phyloP scores from a whole-genome alignment of 2,888 invertebrate genomes.

The Ennomos quercinarius region DNA sequence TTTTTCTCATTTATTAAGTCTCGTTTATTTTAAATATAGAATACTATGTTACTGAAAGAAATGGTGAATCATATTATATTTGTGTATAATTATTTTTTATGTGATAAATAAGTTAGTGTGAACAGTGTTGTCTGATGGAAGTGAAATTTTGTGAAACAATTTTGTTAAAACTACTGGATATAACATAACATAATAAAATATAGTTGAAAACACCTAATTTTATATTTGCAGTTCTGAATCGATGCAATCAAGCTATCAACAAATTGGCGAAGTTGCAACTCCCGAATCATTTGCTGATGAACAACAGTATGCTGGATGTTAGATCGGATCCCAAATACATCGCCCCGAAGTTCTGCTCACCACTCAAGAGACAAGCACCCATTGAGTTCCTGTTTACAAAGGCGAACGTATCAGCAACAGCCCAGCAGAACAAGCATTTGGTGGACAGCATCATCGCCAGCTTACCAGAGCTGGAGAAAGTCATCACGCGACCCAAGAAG shows the following conservation, averaged over 20 bases:
- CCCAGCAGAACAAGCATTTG: slow-evolving; percentile 70
- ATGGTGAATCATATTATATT: no score
- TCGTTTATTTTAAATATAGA: background rate
- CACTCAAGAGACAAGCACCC: slow-evolving; percentile 70
- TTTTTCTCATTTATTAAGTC: slow-evolving; percentile 1
- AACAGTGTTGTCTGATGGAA: no score
- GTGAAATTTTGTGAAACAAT: no score
- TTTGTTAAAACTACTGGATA: no score
- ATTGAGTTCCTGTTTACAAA: slow-evolving; percentile 73
- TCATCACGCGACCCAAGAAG: slow-evolving; percentile 64
- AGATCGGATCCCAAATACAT: slow-evolving; percentile 54
- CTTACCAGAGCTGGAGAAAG: slow-evolving; percentile 60
- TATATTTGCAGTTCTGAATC: slow-evolving; percentile 75
- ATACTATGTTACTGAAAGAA: background rate
- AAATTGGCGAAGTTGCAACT: slow-evolving; percentile 63
- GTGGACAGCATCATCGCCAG: slow-evolving; percentile 69
- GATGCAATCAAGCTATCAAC: slow-evolving; percentile 67
- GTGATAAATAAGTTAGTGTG: no score
- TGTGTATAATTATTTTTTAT: no score
- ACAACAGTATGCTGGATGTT: slow-evolving; percentile 52
- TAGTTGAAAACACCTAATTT: slow-evolving; percentile 47
- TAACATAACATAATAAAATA: slow-evolving; percentile 24
- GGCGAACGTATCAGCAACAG: slow-evolving; percentile 46
- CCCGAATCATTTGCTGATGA: slow-evolving; percentile 68
- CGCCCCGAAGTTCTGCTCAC: slow-evolving; percentile 69